phyloP scores from a whole-genome alignment of 2,797 vertebrate species.

The Myotis findleyi region DNA sequence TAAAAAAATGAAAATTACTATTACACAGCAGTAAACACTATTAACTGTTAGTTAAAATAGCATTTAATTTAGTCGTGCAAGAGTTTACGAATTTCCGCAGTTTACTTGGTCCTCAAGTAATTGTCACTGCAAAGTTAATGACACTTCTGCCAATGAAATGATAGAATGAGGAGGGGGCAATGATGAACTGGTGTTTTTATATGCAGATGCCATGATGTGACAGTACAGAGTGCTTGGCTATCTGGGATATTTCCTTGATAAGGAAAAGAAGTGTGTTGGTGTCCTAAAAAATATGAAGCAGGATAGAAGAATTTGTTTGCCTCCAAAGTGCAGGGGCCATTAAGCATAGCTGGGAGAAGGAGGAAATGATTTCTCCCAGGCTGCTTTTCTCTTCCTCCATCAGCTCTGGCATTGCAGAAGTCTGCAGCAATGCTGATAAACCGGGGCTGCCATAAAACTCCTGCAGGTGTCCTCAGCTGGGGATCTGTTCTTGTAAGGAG shows the following conservation, averaged over 20 bases:
- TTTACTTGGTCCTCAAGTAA: conserved; percentile 88
- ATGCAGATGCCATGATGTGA: conserved; percentile 33
- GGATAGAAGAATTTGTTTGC: neutral
- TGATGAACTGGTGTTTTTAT: conserved; percentile 26
- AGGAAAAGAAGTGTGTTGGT: neutral
- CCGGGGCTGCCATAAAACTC: neutral
- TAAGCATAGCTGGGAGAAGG: neutral
- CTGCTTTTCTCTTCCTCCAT: neutral
- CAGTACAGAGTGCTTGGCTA: neutral
- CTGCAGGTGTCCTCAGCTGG: neutral
- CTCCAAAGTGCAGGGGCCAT: neutral
- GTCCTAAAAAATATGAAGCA: neutral
- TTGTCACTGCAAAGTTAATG: conserved; percentile 85
- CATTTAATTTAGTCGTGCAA: conserved; percentile 91
- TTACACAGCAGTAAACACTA: conserved; percentile 92
- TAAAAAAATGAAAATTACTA: conserved; percentile 94
- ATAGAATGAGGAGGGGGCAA: conserved; percentile 1
- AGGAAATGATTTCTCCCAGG: neutral
- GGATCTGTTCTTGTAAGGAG: conserved; percentile 26
- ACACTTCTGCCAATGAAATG: conserved; percentile 75
- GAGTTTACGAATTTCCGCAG: conserved; percentile 89
- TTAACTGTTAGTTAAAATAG: conserved; percentile 93
- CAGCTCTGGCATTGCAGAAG: neutral
- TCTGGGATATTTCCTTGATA: conserved; percentile 32
- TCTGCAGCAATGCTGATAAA: neutral